Evolutionary conservation across 2,888 invertebrate species (phyloP).

Genomic region (Trypoxylon attenuatum): DNA sequence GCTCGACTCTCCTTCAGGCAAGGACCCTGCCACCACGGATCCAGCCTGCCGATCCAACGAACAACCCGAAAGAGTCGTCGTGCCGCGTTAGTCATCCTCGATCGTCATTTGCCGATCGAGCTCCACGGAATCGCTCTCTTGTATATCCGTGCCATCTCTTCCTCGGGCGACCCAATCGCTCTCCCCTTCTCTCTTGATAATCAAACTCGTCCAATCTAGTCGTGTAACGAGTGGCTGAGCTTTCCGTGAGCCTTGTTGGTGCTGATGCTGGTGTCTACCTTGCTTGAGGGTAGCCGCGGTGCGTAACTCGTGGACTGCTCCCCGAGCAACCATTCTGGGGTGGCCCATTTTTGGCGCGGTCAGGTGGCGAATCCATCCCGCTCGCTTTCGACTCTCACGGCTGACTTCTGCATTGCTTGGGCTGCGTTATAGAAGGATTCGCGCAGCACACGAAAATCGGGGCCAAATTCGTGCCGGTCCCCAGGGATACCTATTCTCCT

Average conservation of each 20-base stretch:
- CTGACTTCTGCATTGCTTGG: too few species aligned
- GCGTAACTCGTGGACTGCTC: too few species aligned
- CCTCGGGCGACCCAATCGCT: not conserved
- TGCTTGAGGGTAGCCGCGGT: too few species aligned
- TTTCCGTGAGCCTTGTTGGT: too few species aligned
- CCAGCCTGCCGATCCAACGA: not conserved
- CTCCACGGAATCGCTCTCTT: not conserved
- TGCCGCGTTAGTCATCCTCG: not conserved
- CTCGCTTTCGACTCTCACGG: too few species aligned
- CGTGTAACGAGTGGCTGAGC: too few species aligned
- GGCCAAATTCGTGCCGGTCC: not conserved
- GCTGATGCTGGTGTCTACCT: too few species aligned
- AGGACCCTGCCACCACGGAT: not conserved
- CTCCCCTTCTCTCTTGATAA: not conserved
- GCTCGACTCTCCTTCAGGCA: constrained; percentile 23
- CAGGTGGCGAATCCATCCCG: too few species aligned
- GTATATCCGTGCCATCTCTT: not conserved
- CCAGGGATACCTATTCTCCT: not conserved
- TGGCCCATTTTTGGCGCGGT: too few species aligned
- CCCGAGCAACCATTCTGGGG: too few species aligned
- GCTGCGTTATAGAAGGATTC: not conserved
- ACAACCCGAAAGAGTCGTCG: not conserved
- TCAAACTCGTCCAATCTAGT: too few species aligned
- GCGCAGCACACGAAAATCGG: not conserved
- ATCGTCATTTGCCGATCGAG: too few species aligned